phyloP scores from a whole-genome alignment of 2,797 vertebrate genomes.

The Epinephelus malabaricus region DNA sequence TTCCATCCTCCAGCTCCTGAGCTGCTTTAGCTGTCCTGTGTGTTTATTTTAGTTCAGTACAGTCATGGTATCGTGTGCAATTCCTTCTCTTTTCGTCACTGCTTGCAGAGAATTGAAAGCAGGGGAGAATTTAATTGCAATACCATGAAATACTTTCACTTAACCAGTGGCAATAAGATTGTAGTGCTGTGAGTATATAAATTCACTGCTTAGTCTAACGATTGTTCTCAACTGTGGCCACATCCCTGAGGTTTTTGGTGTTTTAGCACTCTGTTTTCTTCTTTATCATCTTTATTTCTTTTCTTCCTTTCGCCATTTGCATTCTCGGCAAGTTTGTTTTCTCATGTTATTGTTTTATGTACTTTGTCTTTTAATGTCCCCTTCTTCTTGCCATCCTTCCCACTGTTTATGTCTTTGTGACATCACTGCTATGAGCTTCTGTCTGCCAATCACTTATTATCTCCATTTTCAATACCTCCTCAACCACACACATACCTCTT shows the following conservation, averaged over 20 bases:
- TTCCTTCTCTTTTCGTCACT: not conserved
- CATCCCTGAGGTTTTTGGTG: conserved; percentile 18
- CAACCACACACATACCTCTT: conserved; percentile 3
- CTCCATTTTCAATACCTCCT: conserved; percentile 4
- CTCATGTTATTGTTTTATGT: not conserved
- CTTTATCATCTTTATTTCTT: not conserved
- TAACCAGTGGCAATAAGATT: not conserved
- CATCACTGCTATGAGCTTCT: conserved; percentile 10
- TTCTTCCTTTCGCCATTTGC: conserved; percentile 8
- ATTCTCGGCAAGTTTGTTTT: conserved; percentile 23
- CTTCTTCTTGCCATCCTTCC: not conserved
- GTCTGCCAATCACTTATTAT: conserved; percentile 4
- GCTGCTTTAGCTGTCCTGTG: conserved; percentile 5
- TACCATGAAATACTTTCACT: conserved; percentile 2
- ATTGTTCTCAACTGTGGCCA: not conserved
- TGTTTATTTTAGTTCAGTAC: conserved; percentile 14
- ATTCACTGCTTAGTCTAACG: not conserved
- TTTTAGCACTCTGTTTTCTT: not conserved
- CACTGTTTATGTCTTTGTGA: conserved; percentile 15
- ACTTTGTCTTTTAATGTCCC: conserved; percentile 2
- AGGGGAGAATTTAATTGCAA: not conserved
- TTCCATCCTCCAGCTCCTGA: conserved; percentile 12
- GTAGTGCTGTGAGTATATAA: conserved; percentile 26
- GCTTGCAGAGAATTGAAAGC: conserved; percentile 5
- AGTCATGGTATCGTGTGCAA: not conserved